A percentile compares a stretch with the other conserved stretches of the same genome.
Evolutionary conservation across 2,113 vertebrate genomes (phyloP).

Genomic region (Patagioenas fasciata): DNA sequence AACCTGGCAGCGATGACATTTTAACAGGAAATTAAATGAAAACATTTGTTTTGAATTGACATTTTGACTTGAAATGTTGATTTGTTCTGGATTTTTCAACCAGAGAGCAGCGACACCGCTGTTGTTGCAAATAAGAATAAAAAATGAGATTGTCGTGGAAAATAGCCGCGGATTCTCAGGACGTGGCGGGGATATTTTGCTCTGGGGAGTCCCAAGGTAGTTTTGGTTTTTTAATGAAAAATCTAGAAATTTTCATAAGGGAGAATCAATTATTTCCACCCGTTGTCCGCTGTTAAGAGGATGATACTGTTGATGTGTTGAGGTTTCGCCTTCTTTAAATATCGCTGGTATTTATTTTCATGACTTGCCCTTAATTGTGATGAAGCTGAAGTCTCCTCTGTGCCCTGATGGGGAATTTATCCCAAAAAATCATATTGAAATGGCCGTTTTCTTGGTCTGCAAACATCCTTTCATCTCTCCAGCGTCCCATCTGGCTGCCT

Average conservation of each 20-base stretch:
- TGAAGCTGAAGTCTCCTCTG: conserved; percentile 32
- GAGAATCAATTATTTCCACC: neutral
- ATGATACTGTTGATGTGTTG: neutral
- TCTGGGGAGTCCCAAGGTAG: neutral
- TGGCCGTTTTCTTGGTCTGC: neutral
- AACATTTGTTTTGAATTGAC: conserved; percentile 61
- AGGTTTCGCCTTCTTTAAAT: conserved; percentile 41
- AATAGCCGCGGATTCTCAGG: fast-evolving
- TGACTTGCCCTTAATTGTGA: conserved; percentile 29
- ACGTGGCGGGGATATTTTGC: fast-evolving
- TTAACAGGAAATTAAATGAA: conserved; percentile 56
- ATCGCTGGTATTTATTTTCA: conserved; percentile 55
- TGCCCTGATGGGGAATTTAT: conserved; percentile 11
- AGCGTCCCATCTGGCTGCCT: conserved; percentile 54
- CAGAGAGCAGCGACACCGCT: neutral
- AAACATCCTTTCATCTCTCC: conserved; percentile 52
- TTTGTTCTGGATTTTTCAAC: conserved; percentile 15
- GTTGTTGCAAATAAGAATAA: neutral
- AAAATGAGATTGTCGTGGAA: neutral
- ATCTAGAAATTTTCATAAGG: neutral
- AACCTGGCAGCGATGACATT: conserved; percentile 54
- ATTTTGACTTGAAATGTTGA: conserved; percentile 59
- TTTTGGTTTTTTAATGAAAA: neutral
- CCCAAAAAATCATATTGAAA: conserved; percentile 16
- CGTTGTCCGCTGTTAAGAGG: fast-evolving